phyloP scores from a whole-genome alignment of 2,888 invertebrate species.

The Trypoxylon attenuatum region DNA sequence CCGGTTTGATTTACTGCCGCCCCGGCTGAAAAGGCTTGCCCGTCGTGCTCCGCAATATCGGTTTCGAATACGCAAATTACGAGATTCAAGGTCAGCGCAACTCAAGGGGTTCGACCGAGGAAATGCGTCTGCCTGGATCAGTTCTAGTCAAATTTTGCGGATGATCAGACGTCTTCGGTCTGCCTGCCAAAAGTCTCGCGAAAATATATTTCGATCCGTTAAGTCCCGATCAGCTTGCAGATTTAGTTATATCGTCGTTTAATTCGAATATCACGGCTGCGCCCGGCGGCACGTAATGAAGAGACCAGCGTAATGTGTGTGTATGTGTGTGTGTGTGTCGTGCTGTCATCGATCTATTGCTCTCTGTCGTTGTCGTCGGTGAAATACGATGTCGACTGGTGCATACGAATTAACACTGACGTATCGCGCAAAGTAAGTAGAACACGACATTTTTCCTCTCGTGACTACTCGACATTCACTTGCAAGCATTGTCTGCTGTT shows the following conservation, averaged over 20 bases:
- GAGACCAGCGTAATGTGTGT: neutral
- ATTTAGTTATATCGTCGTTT: too few relatives aligned
- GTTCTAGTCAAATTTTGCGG: slow-evolving; percentile 65
- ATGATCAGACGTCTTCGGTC: slow-evolving; percentile 53
- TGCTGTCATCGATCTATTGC: neutral
- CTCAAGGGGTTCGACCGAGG: slow-evolving; percentile 40
- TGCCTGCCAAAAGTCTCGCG: too few relatives aligned
- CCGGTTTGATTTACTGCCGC: slow-evolving; percentile 66
- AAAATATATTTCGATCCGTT: neutral
- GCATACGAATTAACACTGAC: too few relatives aligned
- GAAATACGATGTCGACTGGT: neutral
- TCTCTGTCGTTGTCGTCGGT: neutral
- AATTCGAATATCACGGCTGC: neutral
- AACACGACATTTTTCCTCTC: neutral
- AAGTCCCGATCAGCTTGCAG: too few relatives aligned
- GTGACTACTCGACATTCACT: neutral
- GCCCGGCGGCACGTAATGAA: neutral
- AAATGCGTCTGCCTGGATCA: slow-evolving; percentile 63
- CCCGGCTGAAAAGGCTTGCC: slow-evolving; percentile 55
- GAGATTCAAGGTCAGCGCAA: slow-evolving; percentile 65
- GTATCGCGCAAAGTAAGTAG: too few relatives aligned
- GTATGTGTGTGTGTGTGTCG: too few relatives aligned
- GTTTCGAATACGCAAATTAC: slow-evolving; percentile 64
- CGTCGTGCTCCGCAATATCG: slow-evolving; percentile 42
- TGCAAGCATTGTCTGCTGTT: neutral